A percentile compares a stretch with the other conserved stretches of the same genome.
phyloP scores from a whole-genome alignment of 2,113 vertebrate genomes.

The Gallinago media region DNA sequence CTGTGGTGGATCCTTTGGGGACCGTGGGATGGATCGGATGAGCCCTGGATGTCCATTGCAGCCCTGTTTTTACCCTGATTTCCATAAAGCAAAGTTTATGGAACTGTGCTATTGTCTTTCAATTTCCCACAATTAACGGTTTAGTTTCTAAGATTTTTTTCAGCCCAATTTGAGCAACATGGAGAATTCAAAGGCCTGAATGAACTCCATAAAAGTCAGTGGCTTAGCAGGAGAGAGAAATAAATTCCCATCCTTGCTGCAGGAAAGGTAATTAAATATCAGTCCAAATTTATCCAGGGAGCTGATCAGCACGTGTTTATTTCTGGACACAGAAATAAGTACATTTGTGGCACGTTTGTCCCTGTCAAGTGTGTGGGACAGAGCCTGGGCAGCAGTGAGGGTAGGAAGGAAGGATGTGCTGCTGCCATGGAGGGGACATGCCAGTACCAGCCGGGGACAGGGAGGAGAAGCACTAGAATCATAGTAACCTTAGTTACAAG shows the following conservation, averaged over 20 bases:
- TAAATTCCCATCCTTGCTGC: neutral
- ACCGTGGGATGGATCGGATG: neutral
- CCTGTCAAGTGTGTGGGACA: neutral
- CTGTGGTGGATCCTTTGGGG: neutral
- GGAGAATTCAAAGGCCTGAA: neutral
- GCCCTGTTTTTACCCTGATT: neutral
- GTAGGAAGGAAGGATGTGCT: neutral
- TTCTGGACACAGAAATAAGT: neutral
- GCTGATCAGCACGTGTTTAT: neutral
- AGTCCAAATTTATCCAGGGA: neutral
- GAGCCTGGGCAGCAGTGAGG: neutral
- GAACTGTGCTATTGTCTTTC: neutral
- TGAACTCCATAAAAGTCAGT: neutral
- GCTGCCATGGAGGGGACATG: neutral
- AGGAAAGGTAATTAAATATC: neutral
- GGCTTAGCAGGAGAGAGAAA: neutral
- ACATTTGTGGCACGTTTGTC: neutral
- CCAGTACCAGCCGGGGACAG: neutral
- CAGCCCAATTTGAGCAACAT: neutral
- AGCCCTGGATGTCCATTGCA: neutral
- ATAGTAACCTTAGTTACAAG: neutral
- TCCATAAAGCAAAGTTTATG: neutral
- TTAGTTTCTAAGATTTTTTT: neutral
- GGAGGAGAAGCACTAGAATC: neutral
- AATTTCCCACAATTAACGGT: neutral